Evolutionary conservation across 2,113 vertebrate genomes (phyloP).

Genomic region (human (Homo sapiens)): GRCh38 chr18:31909501-31910000

Average conservation of each 20-base stretch:
- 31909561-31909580: neutral
- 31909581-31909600: conserved; percentile 32
- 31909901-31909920: conserved; percentile 2
- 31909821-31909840: neutral
- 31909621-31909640: conserved; percentile 47
- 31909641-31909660: conserved; percentile 68
- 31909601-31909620: conserved; percentile 49
- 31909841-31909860: neutral
- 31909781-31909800: conserved; percentile 52
- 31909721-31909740: conserved; percentile 82
- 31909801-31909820: neutral
- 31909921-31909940: neutral
- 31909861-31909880: conserved; percentile 13
- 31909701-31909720: conserved; percentile 86
- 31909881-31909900: neutral
- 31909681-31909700: conserved; percentile 85
- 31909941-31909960: neutral
- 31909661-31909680: conserved; percentile 88
- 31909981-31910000: conserved; percentile 19
- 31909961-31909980: conserved; percentile 30
- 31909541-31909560: conserved; percentile 19
- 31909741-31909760: conserved; percentile 88
- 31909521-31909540: conserved; percentile 42
- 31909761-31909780: conserved; percentile 78
- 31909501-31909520: conserved; percentile 31